Conservation (phyloP, 53 echinoderm and acorn worm species). For the Astropecten irregularis region DNA sequence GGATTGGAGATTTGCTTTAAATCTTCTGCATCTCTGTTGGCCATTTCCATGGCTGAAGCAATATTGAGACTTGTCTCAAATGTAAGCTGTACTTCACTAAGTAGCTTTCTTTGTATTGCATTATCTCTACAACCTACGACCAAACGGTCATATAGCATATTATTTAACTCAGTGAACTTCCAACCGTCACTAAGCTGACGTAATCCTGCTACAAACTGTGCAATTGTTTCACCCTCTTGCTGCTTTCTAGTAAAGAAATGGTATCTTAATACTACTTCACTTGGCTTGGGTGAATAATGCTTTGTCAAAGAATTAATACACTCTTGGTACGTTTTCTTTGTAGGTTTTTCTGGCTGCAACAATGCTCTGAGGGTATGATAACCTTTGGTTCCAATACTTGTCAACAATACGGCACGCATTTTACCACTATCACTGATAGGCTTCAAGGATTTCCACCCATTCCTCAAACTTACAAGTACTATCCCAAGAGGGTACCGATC, state of each 20-base stretch:
- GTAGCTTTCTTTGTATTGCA: background rate
- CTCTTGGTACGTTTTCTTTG: background rate
- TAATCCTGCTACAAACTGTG: too few species aligned
- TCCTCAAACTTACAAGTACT: background rate
- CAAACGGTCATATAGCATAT: background rate
- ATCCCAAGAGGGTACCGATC: too few species aligned
- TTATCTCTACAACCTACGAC: background rate
- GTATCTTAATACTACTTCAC: background rate
- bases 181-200: constrained; percentile 4
- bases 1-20: background rate
- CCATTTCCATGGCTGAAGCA: constrained; percentile 15
- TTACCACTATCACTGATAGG: constrained; percentile 11
- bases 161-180: background rate
- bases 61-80: constrained; percentile 6
- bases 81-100: background rate
- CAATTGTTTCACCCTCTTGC: background rate
- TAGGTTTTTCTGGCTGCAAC: constrained; percentile 56
- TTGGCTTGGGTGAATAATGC: background rate
- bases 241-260: background rate
- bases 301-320: background rate
- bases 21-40: background rate
- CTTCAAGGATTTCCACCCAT: background rate
- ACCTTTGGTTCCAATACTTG: constrained; percentile 54
- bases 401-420: constrained; percentile 48
- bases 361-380: constrained; percentile 52